Conservation (phyloP, 2,888 invertebrate genomes). For the Hedya salicella region DNA sequence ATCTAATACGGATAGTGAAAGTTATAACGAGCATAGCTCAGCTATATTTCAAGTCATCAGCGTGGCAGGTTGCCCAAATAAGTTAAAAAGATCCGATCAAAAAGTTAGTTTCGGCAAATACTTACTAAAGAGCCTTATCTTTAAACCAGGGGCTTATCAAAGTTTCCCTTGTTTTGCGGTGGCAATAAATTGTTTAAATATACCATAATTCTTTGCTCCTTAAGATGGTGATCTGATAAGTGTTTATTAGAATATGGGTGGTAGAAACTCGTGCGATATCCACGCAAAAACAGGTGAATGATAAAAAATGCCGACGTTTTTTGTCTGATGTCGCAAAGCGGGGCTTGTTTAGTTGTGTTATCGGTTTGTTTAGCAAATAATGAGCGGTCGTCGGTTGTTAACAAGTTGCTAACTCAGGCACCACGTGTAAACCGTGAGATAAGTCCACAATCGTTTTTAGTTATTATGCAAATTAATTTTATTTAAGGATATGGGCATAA, state of each 20-base stretch:
- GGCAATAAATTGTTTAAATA: conserved; percentile 82
- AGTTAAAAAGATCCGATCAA: conserved; percentile 41
- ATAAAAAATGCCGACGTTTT: conserved; percentile 64
- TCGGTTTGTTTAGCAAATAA: conserved; percentile 78
- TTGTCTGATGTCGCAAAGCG: conserved; percentile 67
- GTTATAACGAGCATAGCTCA: conserved; percentile 2
- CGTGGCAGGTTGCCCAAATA: conserved; percentile 22
- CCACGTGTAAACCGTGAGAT: conserved; percentile 49
- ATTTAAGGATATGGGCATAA: too few species aligned
- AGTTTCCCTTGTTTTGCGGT: conserved; percentile 72
- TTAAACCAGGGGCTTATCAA: conserved; percentile 74
- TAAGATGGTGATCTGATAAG: conserved; percentile 75
- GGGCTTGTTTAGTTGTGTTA: conserved; percentile 67
- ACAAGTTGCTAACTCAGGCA: conserved; percentile 57
- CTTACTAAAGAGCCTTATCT: conserved; percentile 67
- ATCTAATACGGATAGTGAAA: not conserved
- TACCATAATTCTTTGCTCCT: conserved; percentile 80
- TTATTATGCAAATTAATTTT: conserved; percentile 28
- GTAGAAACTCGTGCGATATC: conserved; percentile 72
- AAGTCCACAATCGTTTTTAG: conserved; percentile 43
- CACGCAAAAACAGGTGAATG: conserved; percentile 66
- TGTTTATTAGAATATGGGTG: conserved; percentile 80
- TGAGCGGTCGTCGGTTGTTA: conserved; percentile 70
- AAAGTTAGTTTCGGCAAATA: conserved; percentile 63
- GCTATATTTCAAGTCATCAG: conserved; percentile 37